Conservation (phyloP, 2,888 invertebrate species). For the Brassicogethes aeneus region DNA sequence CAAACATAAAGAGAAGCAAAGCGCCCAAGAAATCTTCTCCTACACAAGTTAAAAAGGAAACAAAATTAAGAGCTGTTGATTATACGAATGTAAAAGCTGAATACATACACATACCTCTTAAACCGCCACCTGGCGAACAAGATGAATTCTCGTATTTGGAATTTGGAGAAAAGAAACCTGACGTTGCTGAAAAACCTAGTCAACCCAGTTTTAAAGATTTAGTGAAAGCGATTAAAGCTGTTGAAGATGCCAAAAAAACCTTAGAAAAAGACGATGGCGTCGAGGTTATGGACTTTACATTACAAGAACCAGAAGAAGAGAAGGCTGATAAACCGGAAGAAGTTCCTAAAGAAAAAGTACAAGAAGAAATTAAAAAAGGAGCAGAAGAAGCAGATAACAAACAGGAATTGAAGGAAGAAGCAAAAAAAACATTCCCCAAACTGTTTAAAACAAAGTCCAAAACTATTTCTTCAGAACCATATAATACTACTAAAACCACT, state of each 20-base stretch:
- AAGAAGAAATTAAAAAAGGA: neutral
- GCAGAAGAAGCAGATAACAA: no score
- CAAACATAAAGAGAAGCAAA: constrained; percentile 26
- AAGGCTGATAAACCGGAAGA: neutral
- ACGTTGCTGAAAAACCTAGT: neutral
- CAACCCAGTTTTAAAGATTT: neutral
- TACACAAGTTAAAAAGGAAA: constrained; percentile 22
- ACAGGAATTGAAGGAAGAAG: neutral
- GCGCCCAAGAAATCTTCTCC: constrained; percentile 27
- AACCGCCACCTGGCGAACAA: constrained; percentile 35
- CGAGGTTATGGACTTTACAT: neutral
- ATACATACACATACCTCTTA: constrained; percentile 39
- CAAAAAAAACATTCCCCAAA: neutral
- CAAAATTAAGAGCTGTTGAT: constrained; percentile 12
- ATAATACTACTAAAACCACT: no score
- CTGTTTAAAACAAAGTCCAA: no score
- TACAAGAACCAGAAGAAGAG: neutral
- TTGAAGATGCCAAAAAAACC: constrained; percentile 1
- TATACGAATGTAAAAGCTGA: constrained; percentile 24
- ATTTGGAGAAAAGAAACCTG: constrained; percentile 22
- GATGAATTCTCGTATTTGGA: constrained; percentile 37
- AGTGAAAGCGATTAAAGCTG: constrained; percentile 4
- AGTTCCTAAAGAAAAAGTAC: neutral
- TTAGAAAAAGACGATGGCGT: neutral
- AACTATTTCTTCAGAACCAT: no score